Evolutionary conservation across 2,888 invertebrate species (phyloP).

Genomic region (Eulithis prunata): DNA sequence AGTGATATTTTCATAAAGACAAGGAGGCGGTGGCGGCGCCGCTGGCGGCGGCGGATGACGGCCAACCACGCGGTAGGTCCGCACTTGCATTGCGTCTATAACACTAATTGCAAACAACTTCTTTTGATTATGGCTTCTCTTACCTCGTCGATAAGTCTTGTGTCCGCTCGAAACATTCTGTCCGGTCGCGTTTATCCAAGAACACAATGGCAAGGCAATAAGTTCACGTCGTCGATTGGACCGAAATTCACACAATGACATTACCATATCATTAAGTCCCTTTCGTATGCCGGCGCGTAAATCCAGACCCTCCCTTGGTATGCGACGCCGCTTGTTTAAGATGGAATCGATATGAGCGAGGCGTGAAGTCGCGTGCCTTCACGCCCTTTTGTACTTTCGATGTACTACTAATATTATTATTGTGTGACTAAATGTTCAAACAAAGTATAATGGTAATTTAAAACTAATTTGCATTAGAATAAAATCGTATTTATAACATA

Average conservation of each 20-base stretch:
- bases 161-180: conserved; percentile 55
- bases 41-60: conserved; percentile 44
- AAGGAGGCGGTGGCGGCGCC: conserved; percentile 57
- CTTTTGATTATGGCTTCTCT: conserved; percentile 41
- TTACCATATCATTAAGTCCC: conserved; percentile 43
- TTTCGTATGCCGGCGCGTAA: conserved; percentile 44
- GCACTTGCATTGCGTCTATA: conserved; percentile 49
- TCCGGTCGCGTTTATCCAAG: conserved; percentile 29
- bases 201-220: conserved; percentile 36
- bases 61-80: conserved; percentile 66
- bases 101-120: conserved; percentile 76
- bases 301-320: conserved; percentile 57
- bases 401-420: conserved; percentile 12
- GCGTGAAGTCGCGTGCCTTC: conserved; percentile 69
- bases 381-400: conserved; percentile 56
- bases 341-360: conserved; percentile 67
- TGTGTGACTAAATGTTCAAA: conserved; percentile 1
- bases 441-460: conserved; percentile 11
- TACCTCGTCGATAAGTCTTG: conserved; percentile 74
- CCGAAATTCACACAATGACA: conserved; percentile 43
- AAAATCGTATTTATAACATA: background rate
- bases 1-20: conserved; percentile 76
- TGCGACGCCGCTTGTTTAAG: conserved; percentile 67
- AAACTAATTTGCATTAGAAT: background rate
- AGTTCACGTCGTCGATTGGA: conserved; percentile 36